Evolutionary conservation across 2,113 vertebrate species (phyloP), one percentile per base, ranked within the genome.

Genomic region (Sterna hirundo): DNA sequence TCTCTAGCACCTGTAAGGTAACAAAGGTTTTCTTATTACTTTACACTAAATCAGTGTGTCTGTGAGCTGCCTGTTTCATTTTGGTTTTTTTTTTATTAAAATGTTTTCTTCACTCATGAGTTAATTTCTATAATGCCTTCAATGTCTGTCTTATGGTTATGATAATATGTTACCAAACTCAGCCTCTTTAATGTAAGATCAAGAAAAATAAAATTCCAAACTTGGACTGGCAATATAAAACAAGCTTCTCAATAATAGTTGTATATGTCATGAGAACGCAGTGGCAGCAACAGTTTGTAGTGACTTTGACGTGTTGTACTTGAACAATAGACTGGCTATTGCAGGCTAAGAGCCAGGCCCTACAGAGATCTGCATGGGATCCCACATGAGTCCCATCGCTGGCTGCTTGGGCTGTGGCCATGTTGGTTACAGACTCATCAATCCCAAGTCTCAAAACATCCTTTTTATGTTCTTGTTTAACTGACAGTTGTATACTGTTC

Each of bases 151-250:
- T 81, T 86, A 77, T 46, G 46, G 47, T 85, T 91, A 71, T 74
- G n/a, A 74, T 46, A 71, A 87, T 51, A 62, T 96, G 93, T 94
- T 93, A 93, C 32, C 18, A 60, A 66, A 89, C 62, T 91, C 66
- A 57, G 46, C 44, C 15, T 51, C 90, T 72, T 89, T 65, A 78
- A 89, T 95, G 94, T 97, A 94, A 74, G 46, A 87, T 89, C 49
- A 95, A 90, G 75, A 92, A 90, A 95, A 97, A 96, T 97, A 97
- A 96, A 97, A 89, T 83, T 94, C 85, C 19, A 11, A 90, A 88
- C 58, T 85, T 95, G 77, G 91, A 96, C 86, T 91, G 86, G 95
- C 96, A 96, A 88, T 83, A 66, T 52, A 90, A 91, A 95, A 52
- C 14, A 82, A 72, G 55, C 49, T 96, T 97, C 74, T 94, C 46